Evolutionary conservation across 2,797 vertebrate genomes (phyloP).

Genomic region (Carapus acus): DNA sequence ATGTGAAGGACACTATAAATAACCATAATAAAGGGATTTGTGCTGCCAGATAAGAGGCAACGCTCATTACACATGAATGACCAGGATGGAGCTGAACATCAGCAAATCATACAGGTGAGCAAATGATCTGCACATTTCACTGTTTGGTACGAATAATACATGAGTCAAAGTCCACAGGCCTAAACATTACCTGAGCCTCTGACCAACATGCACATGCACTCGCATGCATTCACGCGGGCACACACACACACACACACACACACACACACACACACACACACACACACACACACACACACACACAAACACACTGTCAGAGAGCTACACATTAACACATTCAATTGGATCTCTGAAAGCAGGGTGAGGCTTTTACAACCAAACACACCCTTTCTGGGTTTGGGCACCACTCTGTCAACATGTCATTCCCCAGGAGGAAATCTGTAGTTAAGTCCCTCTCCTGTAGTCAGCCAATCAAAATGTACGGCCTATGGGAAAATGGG

Average conservation of each 20-base stretch:
- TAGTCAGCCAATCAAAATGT: conserved; percentile 46
- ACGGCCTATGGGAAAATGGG: conserved; percentile 42
- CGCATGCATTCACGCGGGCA: conserved; percentile 12
- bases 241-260: conserved; percentile 19
- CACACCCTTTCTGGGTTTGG: conserved; percentile 60
- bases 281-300: conserved; percentile 20
- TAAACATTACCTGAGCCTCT: conserved; percentile 40
- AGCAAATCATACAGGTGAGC: conserved; percentile 28
- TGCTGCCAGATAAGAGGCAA: neutral
- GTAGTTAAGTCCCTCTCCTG: conserved; percentile 17
- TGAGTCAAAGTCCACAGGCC: conserved; percentile 66
- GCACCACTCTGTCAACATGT: conserved; percentile 67
- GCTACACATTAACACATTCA: conserved; percentile 65
- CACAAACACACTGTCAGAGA: conserved; percentile 23
- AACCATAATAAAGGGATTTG: neutral
- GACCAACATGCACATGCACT: conserved; percentile 3
- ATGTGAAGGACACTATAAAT: neutral
- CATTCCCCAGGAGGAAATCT: conserved; percentile 45
- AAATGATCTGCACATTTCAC: conserved; percentile 56
- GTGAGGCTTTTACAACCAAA: conserved; percentile 66
- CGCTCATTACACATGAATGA: neutral
- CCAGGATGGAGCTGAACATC: neutral
- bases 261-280: conserved; percentile 14
- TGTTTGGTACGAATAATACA: conserved; percentile 47
- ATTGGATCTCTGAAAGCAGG: conserved; percentile 28